phyloP scores from a whole-genome alignment of 2,113 vertebrate genomes.

The Sterrhoptilus dennistouni region DNA sequence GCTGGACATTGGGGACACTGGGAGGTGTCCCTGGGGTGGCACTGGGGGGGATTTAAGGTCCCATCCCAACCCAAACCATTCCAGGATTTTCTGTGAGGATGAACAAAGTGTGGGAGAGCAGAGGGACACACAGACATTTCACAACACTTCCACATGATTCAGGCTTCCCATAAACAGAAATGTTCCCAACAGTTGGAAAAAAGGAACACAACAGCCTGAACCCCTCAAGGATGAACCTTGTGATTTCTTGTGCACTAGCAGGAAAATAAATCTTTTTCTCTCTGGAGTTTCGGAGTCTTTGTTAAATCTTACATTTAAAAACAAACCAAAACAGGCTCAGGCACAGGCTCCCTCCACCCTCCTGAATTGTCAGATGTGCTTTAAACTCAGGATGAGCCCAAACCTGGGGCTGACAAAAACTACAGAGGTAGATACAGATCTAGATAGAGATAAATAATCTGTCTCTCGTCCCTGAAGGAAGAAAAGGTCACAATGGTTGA shows the following conservation, averaged over 20 bases:
- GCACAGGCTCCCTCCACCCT: not conserved
- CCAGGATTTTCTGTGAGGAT: not conserved
- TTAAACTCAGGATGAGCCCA: not conserved
- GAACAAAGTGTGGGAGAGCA: not conserved
- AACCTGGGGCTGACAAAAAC: not conserved
- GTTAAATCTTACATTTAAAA: not conserved
- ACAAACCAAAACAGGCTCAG: not conserved
- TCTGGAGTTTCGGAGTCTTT: not conserved
- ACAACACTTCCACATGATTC: not conserved
- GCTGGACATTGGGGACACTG: no score
- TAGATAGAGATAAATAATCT: not conserved
- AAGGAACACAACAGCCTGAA: not conserved
- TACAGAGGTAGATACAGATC: rapidly evolving
- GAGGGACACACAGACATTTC: not conserved
- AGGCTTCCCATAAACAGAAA: not conserved
- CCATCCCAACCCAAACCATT: not conserved
- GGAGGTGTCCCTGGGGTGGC: not conserved
- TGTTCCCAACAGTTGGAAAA: not conserved
- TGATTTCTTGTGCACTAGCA: not conserved
- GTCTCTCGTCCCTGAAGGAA: not conserved
- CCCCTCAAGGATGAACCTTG: not conserved
- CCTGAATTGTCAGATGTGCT: not conserved
- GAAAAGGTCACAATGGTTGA: not conserved
- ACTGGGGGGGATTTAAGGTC: rapidly evolving
- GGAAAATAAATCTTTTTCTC: not conserved